phyloP scores from a whole-genome alignment of 2,113 vertebrate species.

The Cyprinodon variegatus region DNA sequence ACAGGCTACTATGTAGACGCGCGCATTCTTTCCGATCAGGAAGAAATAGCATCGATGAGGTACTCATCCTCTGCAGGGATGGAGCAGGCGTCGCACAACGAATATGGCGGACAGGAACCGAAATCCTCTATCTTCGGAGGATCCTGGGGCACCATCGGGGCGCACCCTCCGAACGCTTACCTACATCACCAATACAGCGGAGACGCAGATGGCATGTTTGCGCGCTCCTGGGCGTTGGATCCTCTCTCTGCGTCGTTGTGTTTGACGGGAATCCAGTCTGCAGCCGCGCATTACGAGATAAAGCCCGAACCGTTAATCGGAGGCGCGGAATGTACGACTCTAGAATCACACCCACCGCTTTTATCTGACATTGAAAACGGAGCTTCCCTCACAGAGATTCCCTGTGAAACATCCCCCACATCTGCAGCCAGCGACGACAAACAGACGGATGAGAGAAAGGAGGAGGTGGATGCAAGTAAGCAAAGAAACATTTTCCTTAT shows the following conservation, averaged over 20 bases:
- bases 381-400: constrained; percentile 86
- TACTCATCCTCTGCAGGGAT: constrained; percentile 84
- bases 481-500: constrained; percentile 7
- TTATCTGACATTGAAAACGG: constrained; percentile 91
- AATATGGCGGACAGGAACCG: constrained; percentile 92
- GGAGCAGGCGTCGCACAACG: constrained; percentile 83
- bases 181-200: constrained; percentile 88
- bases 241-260: constrained; percentile 91
- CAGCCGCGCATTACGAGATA: constrained; percentile 90
- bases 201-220: constrained; percentile 92
- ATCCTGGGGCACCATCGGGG: constrained; percentile 90
- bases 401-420: constrained; percentile 85
- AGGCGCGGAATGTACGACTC: constrained; percentile 86
- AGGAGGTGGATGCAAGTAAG: constrained; percentile 91
- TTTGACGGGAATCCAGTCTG: constrained; percentile 91
- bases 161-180: constrained; percentile 85
- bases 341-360: constrained; percentile 92
- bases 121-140: constrained; percentile 93
- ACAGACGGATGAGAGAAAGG: constrained; percentile 83
- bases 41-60: constrained; percentile 86
- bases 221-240: constrained; percentile 93
- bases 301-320: constrained; percentile 93
- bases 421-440: constrained; percentile 84
- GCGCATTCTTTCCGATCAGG: constrained; percentile 88
- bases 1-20: constrained; percentile 94